A percentile compares a stretch with the other conserved stretches of the same genome.
These are phyloP conservation scores for Nymphalis urticae DNA, from an alignment of 2,888 invertebrate genomes.

Conservation along the genomic window DNA sequence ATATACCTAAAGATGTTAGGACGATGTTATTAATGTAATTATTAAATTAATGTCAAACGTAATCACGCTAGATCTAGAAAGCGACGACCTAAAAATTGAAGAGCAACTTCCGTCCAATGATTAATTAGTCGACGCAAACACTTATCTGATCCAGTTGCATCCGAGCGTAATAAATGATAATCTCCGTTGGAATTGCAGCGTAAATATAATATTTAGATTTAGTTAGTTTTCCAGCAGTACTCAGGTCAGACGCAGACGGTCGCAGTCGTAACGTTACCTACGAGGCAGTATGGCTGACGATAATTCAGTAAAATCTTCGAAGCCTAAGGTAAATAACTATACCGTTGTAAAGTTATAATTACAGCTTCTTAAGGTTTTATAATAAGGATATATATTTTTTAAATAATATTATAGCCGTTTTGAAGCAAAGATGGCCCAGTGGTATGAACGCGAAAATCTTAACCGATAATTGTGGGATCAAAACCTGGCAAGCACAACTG, in stretches of 20 bases:
- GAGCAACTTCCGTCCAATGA: constrained; percentile 61
- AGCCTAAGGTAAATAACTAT: constrained; percentile 53
- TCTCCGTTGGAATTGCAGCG: constrained; percentile 66
- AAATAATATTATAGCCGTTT: neutral
- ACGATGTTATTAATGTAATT: neutral
- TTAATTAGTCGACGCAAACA: constrained; percentile 74
- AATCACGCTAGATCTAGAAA: constrained; percentile 38
- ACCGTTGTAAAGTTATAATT: neutral
- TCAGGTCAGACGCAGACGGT: constrained; percentile 56
- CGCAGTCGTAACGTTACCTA: constrained; percentile 32
- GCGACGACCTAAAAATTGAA: constrained; percentile 67
- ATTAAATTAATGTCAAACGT: neutral
- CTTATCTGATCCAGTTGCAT: constrained; percentile 73
- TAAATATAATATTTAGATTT: constrained; percentile 60
- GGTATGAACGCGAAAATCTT: too few species aligned
- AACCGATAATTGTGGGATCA: too few species aligned
- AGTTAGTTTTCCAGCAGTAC: constrained; percentile 57
- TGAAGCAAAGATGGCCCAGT: too few species aligned
- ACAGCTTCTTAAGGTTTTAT: neutral
- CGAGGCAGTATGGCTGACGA: constrained; percentile 33
- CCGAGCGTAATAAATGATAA: constrained; percentile 73
- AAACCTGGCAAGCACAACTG: too few species aligned
- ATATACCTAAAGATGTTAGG: too few species aligned
- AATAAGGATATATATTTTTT: neutral
- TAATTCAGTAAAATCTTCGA: constrained; percentile 41